Evolutionary conservation across 2,797 vertebrate genomes (phyloP).

Genomic region (Arrhamphus sclerolepis): DNA sequence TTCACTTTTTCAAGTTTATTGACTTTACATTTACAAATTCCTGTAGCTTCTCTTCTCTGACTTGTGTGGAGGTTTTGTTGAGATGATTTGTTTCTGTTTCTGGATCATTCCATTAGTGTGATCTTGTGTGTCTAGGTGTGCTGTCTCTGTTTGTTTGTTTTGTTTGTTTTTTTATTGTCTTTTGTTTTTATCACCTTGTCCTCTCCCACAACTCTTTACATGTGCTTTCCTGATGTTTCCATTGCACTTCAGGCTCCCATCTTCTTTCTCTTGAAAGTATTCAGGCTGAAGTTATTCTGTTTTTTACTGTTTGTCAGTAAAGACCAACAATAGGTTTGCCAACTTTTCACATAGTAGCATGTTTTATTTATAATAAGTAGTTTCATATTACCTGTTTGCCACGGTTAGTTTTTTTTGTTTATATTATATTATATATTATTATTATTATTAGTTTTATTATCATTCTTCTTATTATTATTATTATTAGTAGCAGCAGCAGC

Average conservation of each 20-base stretch:
- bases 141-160: conserved; percentile 37
- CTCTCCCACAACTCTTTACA: conserved; percentile 43
- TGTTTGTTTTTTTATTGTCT: conserved; percentile 35
- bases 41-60: conserved; percentile 31
- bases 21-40: not conserved
- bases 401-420: too few relatives aligned
- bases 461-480: too few relatives aligned
- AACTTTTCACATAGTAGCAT: not conserved
- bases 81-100: conserved; percentile 36
- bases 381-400: too few relatives aligned
- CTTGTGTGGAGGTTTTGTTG: conserved; percentile 31
- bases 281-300: conserved; percentile 13
- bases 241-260: conserved; percentile 44
- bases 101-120: conserved; percentile 49
- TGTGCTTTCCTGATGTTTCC: conserved; percentile 52
- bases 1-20: conserved; percentile 8
- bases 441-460: too few relatives aligned
- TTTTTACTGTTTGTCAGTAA: not conserved
- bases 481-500: too few relatives aligned
- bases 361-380: too few relatives aligned
- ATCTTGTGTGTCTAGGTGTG: conserved; percentile 48
- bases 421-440: too few relatives aligned
- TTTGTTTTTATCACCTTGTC: conserved; percentile 30
- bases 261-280: conserved; percentile 16
- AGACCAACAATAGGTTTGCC: not conserved